phyloP scores from a whole-genome alignment of 2,113 vertebrate species.

The sheep (Ovis aries) region ARS-UI_Ramb_v3.0 NC_056061.1:25929501-25930000 shows the following conservation, averaged over 20 bases:
- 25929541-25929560: not conserved
- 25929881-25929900: not conserved
- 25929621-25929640: not conserved
- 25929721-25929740: not conserved
- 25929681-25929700: not conserved
- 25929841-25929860: not conserved
- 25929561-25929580: not conserved
- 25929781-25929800: not conserved
- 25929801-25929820: not conserved
- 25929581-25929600: not conserved
- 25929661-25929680: not conserved
- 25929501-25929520: not conserved
- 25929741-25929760: not conserved
- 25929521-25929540: not conserved
- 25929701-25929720: not conserved
- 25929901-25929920: accelerated
- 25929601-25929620: not conserved
- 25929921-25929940: not conserved
- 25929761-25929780: not conserved
- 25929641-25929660: not conserved
- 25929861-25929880: not conserved
- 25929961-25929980: not conserved
- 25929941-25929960: not conserved
- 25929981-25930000: not conserved
- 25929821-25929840: not conserved